Conservation (phyloP, 2,113 vertebrate species). For the Xiphophorus couchianus region DNA sequence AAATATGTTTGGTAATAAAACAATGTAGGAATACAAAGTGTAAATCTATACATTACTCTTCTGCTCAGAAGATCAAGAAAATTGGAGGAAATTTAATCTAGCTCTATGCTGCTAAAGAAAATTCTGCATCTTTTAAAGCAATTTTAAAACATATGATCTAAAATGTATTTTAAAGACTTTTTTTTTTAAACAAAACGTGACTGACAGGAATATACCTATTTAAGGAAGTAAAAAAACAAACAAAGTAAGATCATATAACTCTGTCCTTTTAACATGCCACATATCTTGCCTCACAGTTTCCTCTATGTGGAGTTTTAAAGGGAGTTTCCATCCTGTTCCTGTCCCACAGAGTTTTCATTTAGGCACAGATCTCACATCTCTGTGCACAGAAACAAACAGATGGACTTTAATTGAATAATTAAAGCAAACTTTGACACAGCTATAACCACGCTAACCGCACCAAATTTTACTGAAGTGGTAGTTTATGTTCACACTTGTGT, state of each 20-base stretch:
- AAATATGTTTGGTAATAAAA: too few relatives aligned
- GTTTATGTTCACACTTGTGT: background rate
- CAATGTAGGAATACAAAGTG: too few relatives aligned
- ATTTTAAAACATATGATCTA: background rate
- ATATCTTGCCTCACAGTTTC: conserved; percentile 21
- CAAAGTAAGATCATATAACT: too few relatives aligned
- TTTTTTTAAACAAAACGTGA: background rate
- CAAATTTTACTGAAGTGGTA: background rate
- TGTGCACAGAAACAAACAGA: background rate
- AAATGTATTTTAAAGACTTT: background rate
- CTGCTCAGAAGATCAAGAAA: too few relatives aligned
- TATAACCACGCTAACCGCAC: conserved; percentile 1
- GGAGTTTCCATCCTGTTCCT: conserved; percentile 66
- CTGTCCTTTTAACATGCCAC: background rate
- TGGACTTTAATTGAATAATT: background rate
- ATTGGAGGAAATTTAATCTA: background rate
- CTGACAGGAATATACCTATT: background rate
- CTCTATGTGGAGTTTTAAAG: conserved; percentile 43
- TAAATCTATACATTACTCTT: too few relatives aligned
- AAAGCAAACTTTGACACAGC: background rate
- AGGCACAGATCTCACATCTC: conserved; percentile 5
- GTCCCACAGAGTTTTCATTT: conserved; percentile 24
- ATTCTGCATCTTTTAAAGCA: background rate
- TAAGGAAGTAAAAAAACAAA: background rate
- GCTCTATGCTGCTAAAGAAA: background rate